Percentiles rank a stretch among this genome's conserved stretches.
phyloP scores from a whole-genome alignment of 2,888 invertebrate genomes.

The Cheilosia grossa region DNA sequence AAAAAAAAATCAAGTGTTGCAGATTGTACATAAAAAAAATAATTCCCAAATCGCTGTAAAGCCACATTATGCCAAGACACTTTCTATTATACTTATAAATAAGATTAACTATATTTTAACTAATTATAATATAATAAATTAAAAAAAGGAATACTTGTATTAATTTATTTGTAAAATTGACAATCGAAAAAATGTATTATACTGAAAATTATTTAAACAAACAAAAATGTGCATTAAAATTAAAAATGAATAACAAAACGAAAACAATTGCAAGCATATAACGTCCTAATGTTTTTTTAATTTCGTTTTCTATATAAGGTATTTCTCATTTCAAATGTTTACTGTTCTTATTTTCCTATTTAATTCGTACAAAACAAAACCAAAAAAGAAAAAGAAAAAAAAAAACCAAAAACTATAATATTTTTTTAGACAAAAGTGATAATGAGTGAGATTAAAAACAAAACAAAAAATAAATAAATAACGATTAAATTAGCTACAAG shows the following conservation, averaged over 20 bases:
- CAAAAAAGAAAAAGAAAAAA: conserved; percentile 72
- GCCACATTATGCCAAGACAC: conserved; percentile 58
- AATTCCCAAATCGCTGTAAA: conserved; percentile 51
- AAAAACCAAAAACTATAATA: conserved; percentile 35
- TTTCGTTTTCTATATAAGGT: conserved; percentile 54
- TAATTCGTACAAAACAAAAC: conserved; percentile 71
- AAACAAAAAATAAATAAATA: conserved; percentile 59
- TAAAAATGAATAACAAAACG: conserved; percentile 63
- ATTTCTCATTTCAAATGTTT: conserved; percentile 24
- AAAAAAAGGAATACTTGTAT: conserved; percentile 36
- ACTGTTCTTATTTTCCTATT: conserved; percentile 45
- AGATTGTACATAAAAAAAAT: conserved; percentile 32
- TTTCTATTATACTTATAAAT: conserved; percentile 27
- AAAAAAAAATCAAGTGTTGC: conserved; percentile 44
- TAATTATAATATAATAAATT: conserved; percentile 36
- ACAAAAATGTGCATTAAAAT: conserved; percentile 75
- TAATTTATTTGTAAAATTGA: conserved; percentile 75
- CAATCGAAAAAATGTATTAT: conserved; percentile 76
- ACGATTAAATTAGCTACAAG: conserved; percentile 77
- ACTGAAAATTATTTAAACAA: conserved; percentile 76
- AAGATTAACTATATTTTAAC: conserved; percentile 56
- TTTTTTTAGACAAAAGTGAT: conserved; percentile 79
- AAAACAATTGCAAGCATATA: conserved; percentile 63
- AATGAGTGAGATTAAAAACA: conserved; percentile 83
- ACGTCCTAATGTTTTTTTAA: conserved; percentile 64